These are phyloP conservation scores for Holacanthus passer DNA, from an alignment of 2,113 vertebrate genomes.

Conservation along the genomic window DNA sequence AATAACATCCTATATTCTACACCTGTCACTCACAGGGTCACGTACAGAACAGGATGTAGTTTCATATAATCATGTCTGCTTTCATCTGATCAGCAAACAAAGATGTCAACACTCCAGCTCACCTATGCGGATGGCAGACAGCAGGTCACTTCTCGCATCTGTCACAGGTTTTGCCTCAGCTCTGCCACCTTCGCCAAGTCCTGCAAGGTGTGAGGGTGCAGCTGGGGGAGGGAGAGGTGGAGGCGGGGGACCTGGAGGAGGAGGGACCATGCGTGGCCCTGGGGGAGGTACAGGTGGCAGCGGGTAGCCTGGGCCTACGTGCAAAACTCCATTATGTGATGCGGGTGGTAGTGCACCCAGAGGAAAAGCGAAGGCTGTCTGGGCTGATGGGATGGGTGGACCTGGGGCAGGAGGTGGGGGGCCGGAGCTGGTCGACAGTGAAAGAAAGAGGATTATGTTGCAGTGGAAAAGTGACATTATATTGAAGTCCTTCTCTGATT, in stretches of 20 bases:
- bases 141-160: slow-evolving; percentile 91
- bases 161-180: slow-evolving; percentile 79
- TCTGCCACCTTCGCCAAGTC: slow-evolving; percentile 33
- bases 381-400: slow-evolving; percentile 91
- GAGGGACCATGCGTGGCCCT: slow-evolving; percentile 83
- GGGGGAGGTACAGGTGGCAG: slow-evolving; percentile 84
- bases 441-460: slow-evolving; percentile 46
- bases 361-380: slow-evolving; percentile 92
- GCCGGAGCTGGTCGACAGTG: slow-evolving; percentile 77
- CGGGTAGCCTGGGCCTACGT: slow-evolving; percentile 75
- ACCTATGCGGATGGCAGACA: slow-evolving; percentile 96
- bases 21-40: neutral
- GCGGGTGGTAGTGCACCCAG: slow-evolving; percentile 83
- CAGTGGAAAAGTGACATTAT: slow-evolving; percentile 10
- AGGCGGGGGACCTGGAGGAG: slow-evolving; percentile 85
- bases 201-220: slow-evolving; percentile 70
- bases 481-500: slow-evolving; percentile 9
- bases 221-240: slow-evolving; percentile 71
- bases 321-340: slow-evolving; percentile 79
- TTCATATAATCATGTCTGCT: neutral
- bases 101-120: slow-evolving; percentile 42
- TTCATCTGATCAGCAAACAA: neutral
- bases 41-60: neutral
- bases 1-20: neutral
- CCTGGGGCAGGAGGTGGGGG: slow-evolving; percentile 84